Evolutionary conservation across 2,797 vertebrate species (phyloP), one percentile per base, ranked within the genome.

Genomic region (Ispidina picta): DNA sequence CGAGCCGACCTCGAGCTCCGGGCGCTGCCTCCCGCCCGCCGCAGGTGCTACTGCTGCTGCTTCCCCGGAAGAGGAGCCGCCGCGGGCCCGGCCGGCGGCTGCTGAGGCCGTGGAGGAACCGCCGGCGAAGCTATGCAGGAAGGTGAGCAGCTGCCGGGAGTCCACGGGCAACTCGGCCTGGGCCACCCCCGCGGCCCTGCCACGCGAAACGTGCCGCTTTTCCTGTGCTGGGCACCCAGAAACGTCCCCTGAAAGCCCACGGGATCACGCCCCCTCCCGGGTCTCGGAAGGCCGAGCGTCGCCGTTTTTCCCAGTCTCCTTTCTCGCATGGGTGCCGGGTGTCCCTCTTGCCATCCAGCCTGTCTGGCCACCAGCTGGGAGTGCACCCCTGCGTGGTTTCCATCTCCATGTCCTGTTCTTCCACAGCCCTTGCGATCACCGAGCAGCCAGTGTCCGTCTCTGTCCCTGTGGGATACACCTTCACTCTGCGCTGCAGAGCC

Each of bases 401-500:
- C 26, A 25, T 31, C 35, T 4, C 17, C 3, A 1, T 2, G 1
- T 8, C 41, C 59, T 41, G 33, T 91, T 82, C 83, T 64, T 88
- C 46, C 29, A 0, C 89, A 98, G 98, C 98, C 68, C 93, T 98
- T 41, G 64, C 90, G 63, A 98, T 99, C 75, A 98, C 98, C 3
- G 95, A 97, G 86, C 98, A 98, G 91, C 98, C 98, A 0, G 83
- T 97, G 8, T 98, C 97, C 3, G 96, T 96, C 69, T 98, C 98
- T 20, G 97, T 98, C 28, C 98, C 98, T 2, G 93, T 90, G 78
- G 97, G 98, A 80, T 97, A 98, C 43, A 92, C 84, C 41, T 96
- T 98, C 81, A 96, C 94, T 1, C 97, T 99, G 87, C 96, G 96
- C 20, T 98, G 98, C 88, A 89, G 96, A 21, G 98, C 98, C 2